These are phyloP conservation scores for Nasonia longicornis DNA, from an alignment of 1,140 invertebrate species.

Conservation along the genomic window DNA sequence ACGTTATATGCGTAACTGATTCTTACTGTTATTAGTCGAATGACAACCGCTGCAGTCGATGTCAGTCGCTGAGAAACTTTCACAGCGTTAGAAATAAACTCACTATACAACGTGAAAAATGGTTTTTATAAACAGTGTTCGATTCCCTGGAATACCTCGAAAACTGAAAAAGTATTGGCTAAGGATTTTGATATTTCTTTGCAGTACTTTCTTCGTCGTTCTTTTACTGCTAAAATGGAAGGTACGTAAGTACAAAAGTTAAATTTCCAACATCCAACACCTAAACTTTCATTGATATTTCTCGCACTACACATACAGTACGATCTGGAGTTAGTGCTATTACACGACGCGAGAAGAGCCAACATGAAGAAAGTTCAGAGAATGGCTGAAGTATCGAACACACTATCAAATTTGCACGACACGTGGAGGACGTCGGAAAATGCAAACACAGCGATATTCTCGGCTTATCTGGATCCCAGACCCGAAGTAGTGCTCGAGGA, in stretches of 20 bases:
- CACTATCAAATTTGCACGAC: conserved; percentile 35
- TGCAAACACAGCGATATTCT: conserved; percentile 42
- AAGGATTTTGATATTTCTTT: neutral
- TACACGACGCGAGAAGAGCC: neutral
- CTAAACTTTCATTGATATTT: neutral
- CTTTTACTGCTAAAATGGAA: neutral
- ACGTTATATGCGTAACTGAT: neutral
- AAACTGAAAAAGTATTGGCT: neutral
- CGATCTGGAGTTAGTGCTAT: neutral
- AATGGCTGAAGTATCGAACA: neutral
- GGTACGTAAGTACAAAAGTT: neutral
- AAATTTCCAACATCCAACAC: too few relatives aligned
- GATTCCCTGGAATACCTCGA: neutral
- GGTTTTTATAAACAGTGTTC: neutral
- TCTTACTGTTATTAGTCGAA: neutral
- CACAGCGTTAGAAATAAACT: neutral
- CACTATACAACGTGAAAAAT: neutral
- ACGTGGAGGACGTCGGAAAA: conserved; percentile 43
- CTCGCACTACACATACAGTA: neutral
- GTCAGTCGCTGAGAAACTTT: neutral
- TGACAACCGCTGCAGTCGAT: too few relatives aligned
- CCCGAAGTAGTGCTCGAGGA: conserved; percentile 49
- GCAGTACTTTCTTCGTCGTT: neutral
- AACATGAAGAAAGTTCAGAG: conserved; percentile 33
- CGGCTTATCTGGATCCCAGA: conserved; percentile 50